Base-by-base conservation (phyloP, 1,140 invertebrate species). In the Caenorhabditis remanei region DNA sequence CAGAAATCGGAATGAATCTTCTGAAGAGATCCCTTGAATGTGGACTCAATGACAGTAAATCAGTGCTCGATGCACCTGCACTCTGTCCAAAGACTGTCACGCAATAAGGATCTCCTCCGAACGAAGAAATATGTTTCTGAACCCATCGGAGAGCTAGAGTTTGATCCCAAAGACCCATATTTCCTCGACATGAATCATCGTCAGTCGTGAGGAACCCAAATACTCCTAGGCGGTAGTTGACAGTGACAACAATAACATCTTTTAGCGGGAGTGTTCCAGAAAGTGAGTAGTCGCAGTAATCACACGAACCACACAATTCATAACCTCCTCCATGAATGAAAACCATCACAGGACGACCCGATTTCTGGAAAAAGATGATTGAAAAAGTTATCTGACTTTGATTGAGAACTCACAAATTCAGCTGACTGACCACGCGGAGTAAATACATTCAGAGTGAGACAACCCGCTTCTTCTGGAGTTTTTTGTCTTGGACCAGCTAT, bases 241-340 rank as follows among this genome's bases (percentile, higher is more conserved):
- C 50, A 46, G 88, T 87, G 3, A 89, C 88, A 11, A 88, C 50
- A 46, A 89, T 46, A 8, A 89, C 85, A 65, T 85, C 88, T 75
- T 89, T 94, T 4, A 94, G 93, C 0, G 95, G 92, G 5, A 96
- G 93, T 86, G 95, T 95, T 89, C 82, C 71, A 1, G 71, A 79
- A 13, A 79, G 71, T 2, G 71, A 79, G 40, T 79, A 79, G 24
- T 46, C 71, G 24, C 71, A 79, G 71, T 53, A 79, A 79, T 79
- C 71, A 24, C 46, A 50, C 4, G 71, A 79, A 6, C 46, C 46
- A 24, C 46, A 21, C 88, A 96, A 95, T 14, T 95, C 94, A 93
- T 96, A 96, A 4, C 94, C 94, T 3, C 96, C 97, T 55, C 97
- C 97, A 93, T 96, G 98, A 88, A 98, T 95, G 96, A 96, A 98